phyloP scores from a whole-genome alignment of 2,797 vertebrate species.

The Poecile montanus region DNA sequence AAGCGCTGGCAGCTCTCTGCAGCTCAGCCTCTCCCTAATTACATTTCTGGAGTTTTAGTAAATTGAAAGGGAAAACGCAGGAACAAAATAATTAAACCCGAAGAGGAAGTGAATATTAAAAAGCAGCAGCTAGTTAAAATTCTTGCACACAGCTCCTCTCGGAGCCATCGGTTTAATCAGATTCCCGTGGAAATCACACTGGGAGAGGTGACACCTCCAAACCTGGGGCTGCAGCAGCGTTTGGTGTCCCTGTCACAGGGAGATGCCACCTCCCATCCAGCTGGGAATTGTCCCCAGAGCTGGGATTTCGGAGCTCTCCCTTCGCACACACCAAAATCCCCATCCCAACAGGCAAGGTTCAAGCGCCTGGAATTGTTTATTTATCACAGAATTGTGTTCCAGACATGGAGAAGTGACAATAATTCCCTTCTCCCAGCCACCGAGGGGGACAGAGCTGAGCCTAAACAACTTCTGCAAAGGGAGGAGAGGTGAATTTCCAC shows the following conservation, averaged over 20 bases:
- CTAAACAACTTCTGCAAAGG: background rate
- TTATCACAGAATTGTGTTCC: background rate
- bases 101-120: conserved; percentile 79
- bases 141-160: conserved; percentile 46
- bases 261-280: background rate
- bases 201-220: background rate
- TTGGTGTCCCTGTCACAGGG: background rate
- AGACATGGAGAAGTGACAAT: background rate
- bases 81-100: conserved; percentile 81
- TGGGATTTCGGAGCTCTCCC: background rate
- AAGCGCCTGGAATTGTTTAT: background rate
- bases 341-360: background rate
- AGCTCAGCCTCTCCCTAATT: conserved; percentile 79
- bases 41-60: conserved; percentile 79
- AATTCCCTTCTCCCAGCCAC: background rate
- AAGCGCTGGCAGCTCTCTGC: conserved; percentile 77
- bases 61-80: conserved; percentile 81
- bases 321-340: background rate
- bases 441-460: background rate
- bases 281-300: background rate
- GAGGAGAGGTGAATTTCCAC: background rate
- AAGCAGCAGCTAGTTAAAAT: conserved; percentile 76
- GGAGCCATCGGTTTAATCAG: conserved; percentile 61
- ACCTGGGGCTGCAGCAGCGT: background rate
- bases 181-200: conserved; percentile 29